Conservation (phyloP, 2,888 invertebrate genomes). For the Megamerina dolium region DNA sequence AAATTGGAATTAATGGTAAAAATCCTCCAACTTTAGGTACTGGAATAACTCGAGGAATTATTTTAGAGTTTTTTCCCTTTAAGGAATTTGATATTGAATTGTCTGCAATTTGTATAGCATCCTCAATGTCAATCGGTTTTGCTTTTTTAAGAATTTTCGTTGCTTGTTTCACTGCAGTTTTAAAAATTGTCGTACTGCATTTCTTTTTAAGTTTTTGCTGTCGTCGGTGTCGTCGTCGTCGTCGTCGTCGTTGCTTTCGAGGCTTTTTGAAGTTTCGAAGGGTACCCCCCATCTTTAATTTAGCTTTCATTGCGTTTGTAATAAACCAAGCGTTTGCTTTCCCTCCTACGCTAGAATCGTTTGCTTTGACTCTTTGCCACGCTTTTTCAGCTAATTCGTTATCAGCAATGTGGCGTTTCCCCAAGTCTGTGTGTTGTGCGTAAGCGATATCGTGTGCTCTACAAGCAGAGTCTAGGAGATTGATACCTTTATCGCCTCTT, state of each 20-base stretch:
- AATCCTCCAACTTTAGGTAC: constrained; percentile 35
- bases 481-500: constrained; percentile 27
- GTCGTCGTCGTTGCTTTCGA: background rate
- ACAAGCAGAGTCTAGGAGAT: constrained; percentile 29
- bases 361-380: no score
- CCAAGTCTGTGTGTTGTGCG: constrained; percentile 12
- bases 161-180: background rate
- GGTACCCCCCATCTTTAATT: background rate
- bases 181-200: background rate
- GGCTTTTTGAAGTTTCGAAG: constrained; percentile 12
- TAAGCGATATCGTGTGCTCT: constrained; percentile 19
- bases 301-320: constrained; percentile 1
- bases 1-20: constrained; percentile 35
- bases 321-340: constrained; percentile 12
- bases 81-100: background rate
- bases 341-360: no score
- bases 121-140: background rate
- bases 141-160: background rate
- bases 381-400: constrained; percentile 17
- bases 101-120: background rate
- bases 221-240: no score
- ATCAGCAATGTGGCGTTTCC: no score
- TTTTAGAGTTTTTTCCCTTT: no score
- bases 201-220: background rate
- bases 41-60: background rate